Conservation (phyloP, 2,113 vertebrate genomes). For the Carettochelys insculpta region DNA sequence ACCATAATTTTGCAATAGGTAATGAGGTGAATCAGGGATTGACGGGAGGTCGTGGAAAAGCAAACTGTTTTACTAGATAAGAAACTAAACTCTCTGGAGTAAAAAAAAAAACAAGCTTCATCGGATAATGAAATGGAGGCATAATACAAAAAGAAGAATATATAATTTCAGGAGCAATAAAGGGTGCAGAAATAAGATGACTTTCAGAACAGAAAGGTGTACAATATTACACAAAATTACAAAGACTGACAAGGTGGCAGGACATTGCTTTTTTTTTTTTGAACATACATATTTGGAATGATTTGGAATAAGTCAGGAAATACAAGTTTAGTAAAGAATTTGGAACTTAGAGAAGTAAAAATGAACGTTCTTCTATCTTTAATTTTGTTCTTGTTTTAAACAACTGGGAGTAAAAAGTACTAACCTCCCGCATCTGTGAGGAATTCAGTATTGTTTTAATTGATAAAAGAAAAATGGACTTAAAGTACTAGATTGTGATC, state of each 20-base stretch:
- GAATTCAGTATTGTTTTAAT: neutral
- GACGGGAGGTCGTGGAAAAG: neutral
- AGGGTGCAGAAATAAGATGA: neutral
- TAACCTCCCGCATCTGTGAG: neutral
- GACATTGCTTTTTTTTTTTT: neutral
- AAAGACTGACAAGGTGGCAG: neutral
- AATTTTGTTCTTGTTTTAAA: neutral
- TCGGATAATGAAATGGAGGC: neutral
- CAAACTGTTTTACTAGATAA: neutral
- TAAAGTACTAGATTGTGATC: neutral
- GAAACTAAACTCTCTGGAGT: neutral
- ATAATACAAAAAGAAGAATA: neutral
- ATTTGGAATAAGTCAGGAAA: neutral
- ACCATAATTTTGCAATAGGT: neutral
- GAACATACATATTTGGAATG: neutral
- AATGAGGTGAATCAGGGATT: neutral
- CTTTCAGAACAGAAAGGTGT: neutral
- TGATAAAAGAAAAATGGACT: neutral
- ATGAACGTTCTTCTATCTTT: neutral
- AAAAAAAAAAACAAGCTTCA: neutral
- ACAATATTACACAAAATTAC: neutral
- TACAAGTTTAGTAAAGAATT: neutral
- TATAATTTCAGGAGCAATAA: neutral
- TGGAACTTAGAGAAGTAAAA: neutral
- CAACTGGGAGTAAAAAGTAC: neutral